Percentiles rank a stretch among this genome's conserved stretches.
Conservation (phyloP, 1,140 invertebrate genomes). For the Cardiocondyla obscurior region DNA sequence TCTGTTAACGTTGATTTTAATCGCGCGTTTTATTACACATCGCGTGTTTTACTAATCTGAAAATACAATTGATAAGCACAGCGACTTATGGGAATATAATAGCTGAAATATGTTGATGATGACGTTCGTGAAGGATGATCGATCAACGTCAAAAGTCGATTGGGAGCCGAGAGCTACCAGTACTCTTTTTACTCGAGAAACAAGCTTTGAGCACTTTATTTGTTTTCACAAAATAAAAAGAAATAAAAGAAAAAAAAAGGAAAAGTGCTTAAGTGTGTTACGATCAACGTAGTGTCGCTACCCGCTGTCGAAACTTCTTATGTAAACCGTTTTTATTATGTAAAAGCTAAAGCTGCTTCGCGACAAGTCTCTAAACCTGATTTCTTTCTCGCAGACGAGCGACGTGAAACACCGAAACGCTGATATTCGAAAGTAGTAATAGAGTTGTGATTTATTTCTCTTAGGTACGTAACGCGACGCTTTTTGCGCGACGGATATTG, state of each 20-base stretch:
- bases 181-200: slow-evolving; percentile 54
- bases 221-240: slow-evolving; percentile 67
- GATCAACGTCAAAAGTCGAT: slow-evolving; percentile 72
- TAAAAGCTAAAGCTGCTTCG: slow-evolving; percentile 20
- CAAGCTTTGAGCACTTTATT: slow-evolving; percentile 63
- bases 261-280: slow-evolving; percentile 59
- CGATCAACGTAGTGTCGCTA: slow-evolving; percentile 44
- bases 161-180: slow-evolving; percentile 38
- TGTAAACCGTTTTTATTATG: slow-evolving; percentile 49
- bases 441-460: slow-evolving; percentile 6
- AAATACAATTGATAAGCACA: not conserved
- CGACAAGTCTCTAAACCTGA: slow-evolving; percentile 11
- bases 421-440: not conserved
- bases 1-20: slow-evolving; percentile 11
- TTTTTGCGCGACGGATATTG: slow-evolving; percentile 23
- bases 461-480: not conserved
- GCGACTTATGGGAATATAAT: slow-evolving; percentile 62
- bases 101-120: slow-evolving; percentile 60
- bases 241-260: too few species aligned
- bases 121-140: slow-evolving; percentile 52
- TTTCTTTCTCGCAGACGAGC: not conserved
- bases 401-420: not conserved
- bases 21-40: slow-evolving; percentile 15
- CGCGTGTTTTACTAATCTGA: not conserved
- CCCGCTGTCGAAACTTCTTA: slow-evolving; percentile 34